Base-by-base conservation (phyloP, 2,113 vertebrate genomes). In the Glaucidium brasilianum region DNA sequence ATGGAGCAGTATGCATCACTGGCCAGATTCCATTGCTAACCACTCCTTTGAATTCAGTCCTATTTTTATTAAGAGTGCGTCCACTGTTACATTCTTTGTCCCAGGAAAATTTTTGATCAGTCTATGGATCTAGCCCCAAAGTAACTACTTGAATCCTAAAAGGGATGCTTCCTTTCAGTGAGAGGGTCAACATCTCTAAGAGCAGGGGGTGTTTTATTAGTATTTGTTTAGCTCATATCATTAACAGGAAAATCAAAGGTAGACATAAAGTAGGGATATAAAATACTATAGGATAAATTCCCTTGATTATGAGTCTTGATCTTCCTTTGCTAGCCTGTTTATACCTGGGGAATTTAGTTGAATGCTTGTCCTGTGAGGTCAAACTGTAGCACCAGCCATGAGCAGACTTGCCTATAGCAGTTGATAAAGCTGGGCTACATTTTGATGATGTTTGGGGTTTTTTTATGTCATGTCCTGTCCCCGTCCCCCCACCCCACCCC, bases 401-500 rank as follows among this genome's bases (percentile, higher is more conserved):
- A 77, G 27, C 60, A 82, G 49, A 26, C 15, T 73, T 82, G 7
- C 13, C 7, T 76, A 1, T 43, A 39, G 43, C 47, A 74, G 25
- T 66, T 66, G 50, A 25, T 41, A 56, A 9, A 53, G 26, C 22
- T 80, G 30, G 47, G 19, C 72, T 76, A 15, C 8, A 9, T 85
- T 86, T 81, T 79, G n/a, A 7, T 49, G 13, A 41, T 45, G 43
- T 35, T 34, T 32, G 39, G 39, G 39, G 8, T 26, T 34, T 32
- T 18, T 17, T 45, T 43, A 17, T 43, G 43, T 16, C 41, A 6
- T 43, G 41, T 43, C 41, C 34, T 22, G 34, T 47, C 19, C 8
- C 9, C 29, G 14, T 8, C 34, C 58, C 11, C 6, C 9, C 3
- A 5, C 5, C 21, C 3, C 10, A 12, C 7, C 25, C 3, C 7